Percentiles rank a stretch among this genome's conserved stretches.
phyloP scores from a whole-genome alignment of 1,140 invertebrate genomes.

The Drosophila nasuta region DNA sequence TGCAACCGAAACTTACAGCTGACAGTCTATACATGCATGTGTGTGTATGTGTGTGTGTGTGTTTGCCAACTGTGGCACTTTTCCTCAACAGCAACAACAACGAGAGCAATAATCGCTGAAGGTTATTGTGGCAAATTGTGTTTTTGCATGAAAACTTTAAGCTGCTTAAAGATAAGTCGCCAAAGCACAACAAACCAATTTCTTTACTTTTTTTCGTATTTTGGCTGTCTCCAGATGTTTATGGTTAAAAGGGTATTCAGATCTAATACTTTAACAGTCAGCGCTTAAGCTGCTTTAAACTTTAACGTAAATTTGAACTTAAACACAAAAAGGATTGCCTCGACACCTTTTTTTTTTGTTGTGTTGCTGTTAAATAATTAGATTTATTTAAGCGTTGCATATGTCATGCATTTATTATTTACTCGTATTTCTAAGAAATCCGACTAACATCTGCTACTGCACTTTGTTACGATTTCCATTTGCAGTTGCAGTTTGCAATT shows the following conservation, averaged over 20 bases:
- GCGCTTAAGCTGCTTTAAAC: background rate
- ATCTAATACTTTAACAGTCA: background rate
- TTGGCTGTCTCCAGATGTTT: conserved; percentile 6
- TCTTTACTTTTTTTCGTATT: conserved; percentile 5
- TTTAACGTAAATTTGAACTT: background rate
- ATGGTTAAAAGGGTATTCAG: background rate
- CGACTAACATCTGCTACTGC: background rate
- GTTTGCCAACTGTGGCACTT: conserved; percentile 54
- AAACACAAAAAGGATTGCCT: background rate
- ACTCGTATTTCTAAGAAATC: conserved; percentile 20
- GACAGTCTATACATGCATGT: conserved; percentile 10
- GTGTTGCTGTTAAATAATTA: background rate
- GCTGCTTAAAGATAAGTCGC: conserved; percentile 64
- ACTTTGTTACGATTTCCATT: conserved; percentile 8
- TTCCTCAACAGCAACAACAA: conserved; percentile 14
- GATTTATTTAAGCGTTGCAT: background rate
- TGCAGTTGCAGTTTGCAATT: conserved; percentile 58
- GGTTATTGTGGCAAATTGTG: conserved; percentile 70
- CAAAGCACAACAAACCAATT: conserved; percentile 32
- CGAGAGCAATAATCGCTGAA: conserved; percentile 42
- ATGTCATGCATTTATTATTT: background rate
- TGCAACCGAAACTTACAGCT: conserved; percentile 37
- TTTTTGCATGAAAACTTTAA: conserved; percentile 71
- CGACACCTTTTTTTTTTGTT: background rate
- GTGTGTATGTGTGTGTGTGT: conserved; percentile 9